phyloP scores from a whole-genome alignment of 2,888 invertebrate species.

The Metellina segmentata region DNA sequence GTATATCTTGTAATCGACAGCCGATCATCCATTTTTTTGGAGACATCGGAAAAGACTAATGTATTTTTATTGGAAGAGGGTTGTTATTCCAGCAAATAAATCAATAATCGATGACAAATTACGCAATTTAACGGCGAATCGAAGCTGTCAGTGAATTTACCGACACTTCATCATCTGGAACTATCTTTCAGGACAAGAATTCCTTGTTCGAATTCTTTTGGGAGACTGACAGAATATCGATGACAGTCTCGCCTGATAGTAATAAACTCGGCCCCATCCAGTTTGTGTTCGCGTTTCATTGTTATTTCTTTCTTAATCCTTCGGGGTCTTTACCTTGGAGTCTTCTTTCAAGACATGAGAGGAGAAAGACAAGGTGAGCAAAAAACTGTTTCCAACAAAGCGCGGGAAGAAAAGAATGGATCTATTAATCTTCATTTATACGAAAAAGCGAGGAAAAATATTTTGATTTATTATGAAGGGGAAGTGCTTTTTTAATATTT shows the following conservation, averaged over 20 bases:
- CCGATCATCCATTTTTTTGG: neutral
- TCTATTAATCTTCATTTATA: slow-evolving; percentile 56
- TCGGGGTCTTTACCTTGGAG: neutral
- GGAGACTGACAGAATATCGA: slow-evolving; percentile 38
- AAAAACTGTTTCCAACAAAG: slow-evolving; percentile 13
- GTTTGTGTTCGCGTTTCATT: neutral
- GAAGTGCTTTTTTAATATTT: slow-evolving; percentile 7
- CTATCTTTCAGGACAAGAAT: slow-evolving; percentile 28
- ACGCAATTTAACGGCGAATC: slow-evolving; percentile 35
- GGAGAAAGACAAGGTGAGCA: neutral
- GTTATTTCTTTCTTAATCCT: slow-evolving; percentile 15
- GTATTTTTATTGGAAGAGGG: neutral
- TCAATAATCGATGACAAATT: slow-evolving; percentile 52
- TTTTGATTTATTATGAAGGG: slow-evolving; percentile 25
- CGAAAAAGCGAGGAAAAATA: neutral
- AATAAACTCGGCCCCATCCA: neutral
- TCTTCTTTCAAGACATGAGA: neutral
- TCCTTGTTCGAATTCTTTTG: slow-evolving; percentile 41
- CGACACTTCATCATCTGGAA: slow-evolving; percentile 35
- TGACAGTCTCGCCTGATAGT: slow-evolving; percentile 8
- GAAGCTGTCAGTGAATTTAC: slow-evolving; percentile 35
- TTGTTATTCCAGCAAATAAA: slow-evolving; percentile 9
- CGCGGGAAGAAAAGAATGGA: neutral
- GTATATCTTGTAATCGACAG: neutral
- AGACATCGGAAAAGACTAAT: too few relatives aligned